Evolutionary conservation across 2,113 vertebrate genomes (phyloP).

Genomic region (Epinephelus fuscoguttatus): DNA sequence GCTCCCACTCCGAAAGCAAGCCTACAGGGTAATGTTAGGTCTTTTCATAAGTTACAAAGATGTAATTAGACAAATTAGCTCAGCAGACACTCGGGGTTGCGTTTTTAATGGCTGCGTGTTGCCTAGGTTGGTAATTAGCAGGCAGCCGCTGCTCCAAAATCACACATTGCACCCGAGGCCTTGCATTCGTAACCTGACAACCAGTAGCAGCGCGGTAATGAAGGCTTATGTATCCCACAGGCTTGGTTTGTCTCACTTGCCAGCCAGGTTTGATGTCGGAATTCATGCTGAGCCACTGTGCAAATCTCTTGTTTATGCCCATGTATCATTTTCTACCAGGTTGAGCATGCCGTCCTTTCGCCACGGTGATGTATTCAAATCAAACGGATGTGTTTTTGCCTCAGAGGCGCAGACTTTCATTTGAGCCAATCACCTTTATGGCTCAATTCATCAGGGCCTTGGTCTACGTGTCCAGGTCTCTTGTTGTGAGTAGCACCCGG

Average conservation of each 20-base stretch:
- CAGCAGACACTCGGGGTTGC: constrained; percentile 79
- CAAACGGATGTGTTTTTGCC: constrained; percentile 72
- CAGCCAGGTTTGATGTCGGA: constrained; percentile 71
- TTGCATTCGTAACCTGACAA: constrained; percentile 80
- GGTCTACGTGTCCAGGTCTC: constrained; percentile 70
- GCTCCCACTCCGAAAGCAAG: constrained; percentile 68
- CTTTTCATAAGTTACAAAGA: constrained; percentile 85
- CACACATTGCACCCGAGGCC: constrained; percentile 76
- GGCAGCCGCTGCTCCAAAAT: constrained; percentile 77
- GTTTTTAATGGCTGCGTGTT: constrained; percentile 80
- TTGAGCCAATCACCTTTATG: constrained; percentile 80
- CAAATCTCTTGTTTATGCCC: constrained; percentile 65
- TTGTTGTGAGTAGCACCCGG: constrained; percentile 73
- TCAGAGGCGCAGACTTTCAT: constrained; percentile 75
- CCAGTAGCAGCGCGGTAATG: constrained; percentile 72
- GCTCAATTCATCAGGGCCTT: constrained; percentile 78
- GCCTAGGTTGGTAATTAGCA: constrained; percentile 83
- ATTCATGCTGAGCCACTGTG: constrained; percentile 68
- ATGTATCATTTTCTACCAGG: constrained; percentile 60
- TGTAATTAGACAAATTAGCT: constrained; percentile 85
- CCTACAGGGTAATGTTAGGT: constrained; percentile 79
- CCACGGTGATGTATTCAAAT: constrained; percentile 67
- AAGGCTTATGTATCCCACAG: constrained; percentile 77
- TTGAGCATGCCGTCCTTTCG: constrained; percentile 49
- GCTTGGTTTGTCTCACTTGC: constrained; percentile 72